Evolutionary conservation across 2,113 vertebrate genomes (phyloP).

Genomic region (Rhegmatorhina hoffmannsi): DNA sequence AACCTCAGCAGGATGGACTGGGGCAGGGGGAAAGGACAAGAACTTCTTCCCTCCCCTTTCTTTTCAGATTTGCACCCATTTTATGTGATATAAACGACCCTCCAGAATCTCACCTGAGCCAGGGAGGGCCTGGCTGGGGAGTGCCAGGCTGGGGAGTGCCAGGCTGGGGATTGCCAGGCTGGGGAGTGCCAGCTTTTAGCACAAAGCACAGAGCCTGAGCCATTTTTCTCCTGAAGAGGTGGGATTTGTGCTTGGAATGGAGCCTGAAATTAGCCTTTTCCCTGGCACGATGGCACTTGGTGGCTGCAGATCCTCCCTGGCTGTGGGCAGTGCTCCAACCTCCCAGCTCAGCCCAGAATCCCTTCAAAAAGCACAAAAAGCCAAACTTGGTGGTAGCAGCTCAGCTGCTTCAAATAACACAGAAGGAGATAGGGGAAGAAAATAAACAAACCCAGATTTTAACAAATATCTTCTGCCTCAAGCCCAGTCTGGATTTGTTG

Average conservation of each 20-base stretch:
- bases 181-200: background rate
- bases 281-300: background rate
- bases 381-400: slow-evolving; percentile 8
- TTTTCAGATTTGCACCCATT: background rate
- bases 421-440: slow-evolving; percentile 31
- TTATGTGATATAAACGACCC: accelerated
- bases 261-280: slow-evolving; percentile 45
- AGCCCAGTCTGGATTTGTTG: background rate
- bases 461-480: slow-evolving; percentile 20
- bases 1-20: background rate
- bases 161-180: background rate
- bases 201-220: background rate
- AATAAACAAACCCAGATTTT: slow-evolving; percentile 63
- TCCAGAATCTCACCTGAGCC: accelerated
- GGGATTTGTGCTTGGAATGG: background rate
- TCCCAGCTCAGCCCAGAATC: background rate
- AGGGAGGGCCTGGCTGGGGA: too few relatives aligned
- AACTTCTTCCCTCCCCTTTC: background rate
- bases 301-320: background rate
- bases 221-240: background rate
- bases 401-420: slow-evolving; percentile 46
- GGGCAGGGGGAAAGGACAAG: too few relatives aligned
- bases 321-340: slow-evolving; percentile 39
- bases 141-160: background rate
- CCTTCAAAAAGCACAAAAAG: slow-evolving; percentile 58